Conservation (phyloP, 2,113 vertebrate species). For the Phrynosoma platyrhinos region DNA sequence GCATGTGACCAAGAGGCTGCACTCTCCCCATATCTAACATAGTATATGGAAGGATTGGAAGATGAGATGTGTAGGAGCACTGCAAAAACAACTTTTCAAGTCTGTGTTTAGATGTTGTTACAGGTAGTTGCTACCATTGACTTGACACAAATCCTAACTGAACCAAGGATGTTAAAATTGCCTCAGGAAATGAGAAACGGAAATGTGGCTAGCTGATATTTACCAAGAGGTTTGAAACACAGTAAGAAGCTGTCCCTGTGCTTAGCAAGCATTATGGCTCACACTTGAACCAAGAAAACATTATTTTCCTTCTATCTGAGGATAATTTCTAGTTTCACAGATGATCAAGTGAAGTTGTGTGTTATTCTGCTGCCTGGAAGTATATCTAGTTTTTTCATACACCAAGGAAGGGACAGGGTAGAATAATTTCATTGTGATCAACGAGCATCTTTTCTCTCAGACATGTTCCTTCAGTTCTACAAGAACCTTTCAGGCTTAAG, state of each 20-base stretch:
- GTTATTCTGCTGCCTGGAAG: neutral
- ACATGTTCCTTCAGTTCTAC: neutral
- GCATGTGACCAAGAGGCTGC: no score
- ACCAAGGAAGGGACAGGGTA: neutral
- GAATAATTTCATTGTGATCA: neutral
- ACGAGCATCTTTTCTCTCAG: neutral
- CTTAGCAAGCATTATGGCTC: neutral
- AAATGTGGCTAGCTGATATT: neutral
- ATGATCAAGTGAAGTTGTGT: no score
- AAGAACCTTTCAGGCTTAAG: neutral
- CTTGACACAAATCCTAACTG: neutral
- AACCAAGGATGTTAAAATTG: neutral
- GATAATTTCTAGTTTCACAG: neutral
- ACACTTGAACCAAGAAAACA: neutral
- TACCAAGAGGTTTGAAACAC: neutral
- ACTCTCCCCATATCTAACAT: no score
- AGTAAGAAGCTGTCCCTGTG: neutral
- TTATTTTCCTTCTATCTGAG: neutral
- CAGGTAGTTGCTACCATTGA: neutral
- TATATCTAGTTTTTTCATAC: neutral
- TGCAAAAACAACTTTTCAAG: neutral
- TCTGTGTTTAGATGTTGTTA: neutral
- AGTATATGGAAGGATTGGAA: neutral
- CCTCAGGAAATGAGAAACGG: neutral
- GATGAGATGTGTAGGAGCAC: neutral